These are phyloP conservation scores for Lasioglossum figueresi DNA, from an alignment of 2,888 invertebrate genomes.

Conservation along the genomic window DNA sequence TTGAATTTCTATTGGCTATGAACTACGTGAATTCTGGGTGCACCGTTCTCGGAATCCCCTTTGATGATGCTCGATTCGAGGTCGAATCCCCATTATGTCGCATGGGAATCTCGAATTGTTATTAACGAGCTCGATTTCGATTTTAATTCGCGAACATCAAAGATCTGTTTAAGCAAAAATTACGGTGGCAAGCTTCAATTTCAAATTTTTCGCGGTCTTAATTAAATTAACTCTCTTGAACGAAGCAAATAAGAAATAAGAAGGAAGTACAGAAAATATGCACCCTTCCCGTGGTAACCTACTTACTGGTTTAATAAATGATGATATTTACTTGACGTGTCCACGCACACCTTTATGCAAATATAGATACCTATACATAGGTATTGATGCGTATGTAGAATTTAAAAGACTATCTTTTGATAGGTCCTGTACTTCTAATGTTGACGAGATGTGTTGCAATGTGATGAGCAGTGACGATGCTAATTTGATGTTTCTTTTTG, in stretches of 20 bases:
- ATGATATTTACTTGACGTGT: not conserved
- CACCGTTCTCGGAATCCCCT: conserved; percentile 32
- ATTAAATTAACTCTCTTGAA: not conserved
- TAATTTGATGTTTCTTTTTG: not conserved
- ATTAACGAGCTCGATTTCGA: not conserved
- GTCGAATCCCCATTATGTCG: conserved; percentile 9
- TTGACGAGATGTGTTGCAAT: not conserved
- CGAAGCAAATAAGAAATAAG: not conserved
- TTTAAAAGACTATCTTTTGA: not conserved
- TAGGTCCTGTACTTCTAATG: too few species aligned
- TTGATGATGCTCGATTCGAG: conserved; percentile 20
- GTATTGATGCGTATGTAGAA: too few species aligned
- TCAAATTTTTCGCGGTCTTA: not conserved
- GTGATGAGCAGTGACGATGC: not conserved
- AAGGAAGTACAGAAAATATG: not conserved
- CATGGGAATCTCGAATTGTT: conserved; percentile 3
- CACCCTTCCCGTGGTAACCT: not conserved
- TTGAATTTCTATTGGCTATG: conserved; percentile 62
- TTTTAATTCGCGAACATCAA: not conserved
- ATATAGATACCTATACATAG: not conserved
- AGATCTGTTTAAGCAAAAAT: not conserved
- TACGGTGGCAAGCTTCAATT: not conserved
- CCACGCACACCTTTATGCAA: not conserved
- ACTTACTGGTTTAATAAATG: not conserved
- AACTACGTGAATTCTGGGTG: conserved; percentile 53